Evolutionary conservation across 1,140 invertebrate species (phyloP).

Genomic region (Bombyx mandarina): DNA sequence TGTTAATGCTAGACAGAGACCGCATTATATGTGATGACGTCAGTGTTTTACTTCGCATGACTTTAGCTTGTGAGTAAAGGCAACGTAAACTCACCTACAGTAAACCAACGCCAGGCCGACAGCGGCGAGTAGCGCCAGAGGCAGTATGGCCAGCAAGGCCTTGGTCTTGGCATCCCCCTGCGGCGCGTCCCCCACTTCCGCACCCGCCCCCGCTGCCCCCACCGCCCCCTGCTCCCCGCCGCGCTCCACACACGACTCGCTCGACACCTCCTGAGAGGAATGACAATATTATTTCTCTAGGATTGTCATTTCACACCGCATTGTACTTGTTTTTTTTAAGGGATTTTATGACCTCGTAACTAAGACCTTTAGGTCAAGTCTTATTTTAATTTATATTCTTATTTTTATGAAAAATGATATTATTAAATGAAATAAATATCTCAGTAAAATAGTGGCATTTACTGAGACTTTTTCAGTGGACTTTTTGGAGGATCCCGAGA

Average conservation of each 20-base stretch:
- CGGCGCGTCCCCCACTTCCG: constrained; percentile 28
- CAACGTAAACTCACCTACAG: constrained; percentile 32
- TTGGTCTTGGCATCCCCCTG: constrained; percentile 30
- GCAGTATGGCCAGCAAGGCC: constrained; percentile 28
- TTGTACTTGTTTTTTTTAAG: background rate
- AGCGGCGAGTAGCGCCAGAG: constrained; percentile 30
- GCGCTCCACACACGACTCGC: constrained; percentile 36
- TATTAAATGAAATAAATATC: background rate
- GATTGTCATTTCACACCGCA: background rate
- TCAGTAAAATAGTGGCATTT: background rate
- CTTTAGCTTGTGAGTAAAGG: no score
- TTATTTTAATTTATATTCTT: no score
- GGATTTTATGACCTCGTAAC: background rate
- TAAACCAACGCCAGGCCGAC: constrained; percentile 37
- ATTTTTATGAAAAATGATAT: no score
- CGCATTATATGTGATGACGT: no score
- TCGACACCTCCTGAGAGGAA: constrained; percentile 39
- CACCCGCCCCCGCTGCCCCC: constrained; percentile 30
- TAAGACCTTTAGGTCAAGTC: no score
- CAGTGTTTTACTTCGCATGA: no score
- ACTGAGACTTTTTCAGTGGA: no score
- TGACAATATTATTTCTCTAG: background rate
- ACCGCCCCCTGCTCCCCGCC: constrained; percentile 35
- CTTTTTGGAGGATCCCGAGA: no score
- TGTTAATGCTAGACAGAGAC: no score